Conservation (phyloP, 2,888 invertebrate species). For the Ferdinandea cuprea region DNA sequence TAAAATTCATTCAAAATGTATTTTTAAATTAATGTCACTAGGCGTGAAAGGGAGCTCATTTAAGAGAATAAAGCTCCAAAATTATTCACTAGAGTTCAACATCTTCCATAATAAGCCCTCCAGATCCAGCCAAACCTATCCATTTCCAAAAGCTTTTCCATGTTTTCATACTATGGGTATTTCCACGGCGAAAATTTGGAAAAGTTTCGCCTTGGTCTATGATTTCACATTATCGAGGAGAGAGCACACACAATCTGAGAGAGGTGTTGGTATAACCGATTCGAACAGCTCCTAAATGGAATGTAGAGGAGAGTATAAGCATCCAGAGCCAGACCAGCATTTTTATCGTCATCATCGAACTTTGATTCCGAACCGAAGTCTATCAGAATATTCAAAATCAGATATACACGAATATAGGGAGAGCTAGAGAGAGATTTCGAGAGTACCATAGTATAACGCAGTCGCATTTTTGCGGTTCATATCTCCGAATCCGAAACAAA, state of each 20-base stretch:
- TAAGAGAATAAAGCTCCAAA: slow-evolving; percentile 18
- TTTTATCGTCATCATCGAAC: too few species aligned
- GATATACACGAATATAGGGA: background rate
- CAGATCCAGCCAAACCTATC: slow-evolving; percentile 24
- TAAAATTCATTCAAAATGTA: background rate
- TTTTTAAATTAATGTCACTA: too few species aligned
- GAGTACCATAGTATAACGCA: slow-evolving; percentile 34
- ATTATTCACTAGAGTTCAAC: background rate
- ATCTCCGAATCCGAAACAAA: too few species aligned
- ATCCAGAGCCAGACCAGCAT: too few species aligned
- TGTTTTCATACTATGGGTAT: background rate
- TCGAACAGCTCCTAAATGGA: too few species aligned
- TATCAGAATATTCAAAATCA: too few species aligned
- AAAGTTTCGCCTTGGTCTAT: background rate
- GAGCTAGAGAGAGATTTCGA: slow-evolving; percentile 8
- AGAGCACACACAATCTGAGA: too few species aligned
- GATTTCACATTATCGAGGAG: background rate
- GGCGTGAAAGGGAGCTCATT: background rate
- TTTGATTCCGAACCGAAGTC: too few species aligned
- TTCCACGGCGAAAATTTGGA: slow-evolving; percentile 35
- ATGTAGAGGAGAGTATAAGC: slow-evolving; percentile 6
- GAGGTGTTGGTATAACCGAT: background rate
- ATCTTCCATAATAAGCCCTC: background rate
- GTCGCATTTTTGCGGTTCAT: slow-evolving; percentile 35
- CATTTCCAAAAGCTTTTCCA: slow-evolving; percentile 31